Evolutionary conservation across 2,113 vertebrate genomes (phyloP), one percentile per base, ranked within the genome.

Genomic region (Brevimyrus niger): DNA sequence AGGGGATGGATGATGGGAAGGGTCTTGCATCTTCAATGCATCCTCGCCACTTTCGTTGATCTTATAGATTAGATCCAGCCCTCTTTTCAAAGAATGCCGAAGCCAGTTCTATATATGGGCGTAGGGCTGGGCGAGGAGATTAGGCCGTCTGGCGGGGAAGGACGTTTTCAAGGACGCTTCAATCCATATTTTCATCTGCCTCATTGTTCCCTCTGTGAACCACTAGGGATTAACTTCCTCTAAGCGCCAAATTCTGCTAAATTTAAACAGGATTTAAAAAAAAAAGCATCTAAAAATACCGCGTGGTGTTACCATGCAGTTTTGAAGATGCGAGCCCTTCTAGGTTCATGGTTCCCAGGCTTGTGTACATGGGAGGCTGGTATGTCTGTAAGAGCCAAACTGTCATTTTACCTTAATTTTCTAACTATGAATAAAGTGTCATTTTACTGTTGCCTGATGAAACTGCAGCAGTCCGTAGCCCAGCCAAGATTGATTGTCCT

Each of bases 181-280:
- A 31, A 82, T 90, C 55, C 90, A 89, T 86, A 86, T 88, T 90
- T 83, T 88, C 84, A 38, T 35, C 87, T 73, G 89, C 89, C 87
- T 69, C 61, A 51, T 76, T 55, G 55, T 76, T 10, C 1, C 51
- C 90, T 88, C 80, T 80, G 76, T 82, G 0, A 88, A 90, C 76
- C 27, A 3, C 15, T 80, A 76, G 73, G 88, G 82, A 90, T 88
- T 83, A 46, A 85, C 65, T 82, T 58, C 58, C 84, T 55, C 87
- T 15, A 44, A 76, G 55, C 0, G 42, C 80, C 4, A 87, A 87
- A 19, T n/a, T 69, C 2, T 9, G 44, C 55, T 31, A 51, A 82
- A 88, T 83, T 89, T 89, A 42, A 55, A 8, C 50, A 21, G 3
- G 80, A 84, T 86, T 15, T 65, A 89, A 58, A 17, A 55, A 44